A percentile compares a stretch with the other conserved stretches of the same genome.
These are phyloP conservation scores for Paedocypris micromegethes DNA, from an alignment of 2,797 vertebrate species.

Conservation along the genomic window DNA sequence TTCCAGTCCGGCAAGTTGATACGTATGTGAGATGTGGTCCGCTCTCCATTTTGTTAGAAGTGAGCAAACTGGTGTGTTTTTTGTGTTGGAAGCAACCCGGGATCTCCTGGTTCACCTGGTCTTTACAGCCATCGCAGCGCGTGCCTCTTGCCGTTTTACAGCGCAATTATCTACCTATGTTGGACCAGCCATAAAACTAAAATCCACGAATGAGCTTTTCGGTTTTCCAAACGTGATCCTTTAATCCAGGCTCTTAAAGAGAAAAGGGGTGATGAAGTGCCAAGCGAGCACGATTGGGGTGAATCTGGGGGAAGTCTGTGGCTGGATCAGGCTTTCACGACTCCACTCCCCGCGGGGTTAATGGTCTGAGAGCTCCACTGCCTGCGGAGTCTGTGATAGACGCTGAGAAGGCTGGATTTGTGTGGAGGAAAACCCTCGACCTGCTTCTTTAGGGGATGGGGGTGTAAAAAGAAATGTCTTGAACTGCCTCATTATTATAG, in stretches of 20 bases:
- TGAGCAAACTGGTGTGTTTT: too few relatives aligned
- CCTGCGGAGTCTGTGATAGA: background rate
- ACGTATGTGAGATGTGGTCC: too few relatives aligned
- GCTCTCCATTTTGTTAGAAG: too few relatives aligned
- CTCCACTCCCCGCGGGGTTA: slow-evolving; percentile 45
- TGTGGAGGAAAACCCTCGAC: background rate
- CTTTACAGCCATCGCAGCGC: background rate
- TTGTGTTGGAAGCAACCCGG: too few relatives aligned
- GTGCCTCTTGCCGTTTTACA: slow-evolving; percentile 32
- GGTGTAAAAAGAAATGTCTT: background rate
- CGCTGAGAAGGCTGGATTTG: too few relatives aligned
- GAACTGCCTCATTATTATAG: background rate
- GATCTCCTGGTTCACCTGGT: background rate
- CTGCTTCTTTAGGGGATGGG: background rate
- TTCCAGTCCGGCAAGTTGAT: too few relatives aligned
- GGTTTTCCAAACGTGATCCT: slow-evolving; percentile 42
- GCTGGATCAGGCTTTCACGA: background rate
- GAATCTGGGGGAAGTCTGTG: slow-evolving; percentile 3
- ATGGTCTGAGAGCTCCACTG: slow-evolving; percentile 41
- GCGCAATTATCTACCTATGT: slow-evolving; percentile 40
- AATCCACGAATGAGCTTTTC: slow-evolving; percentile 46
- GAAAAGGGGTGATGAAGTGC: slow-evolving; percentile 18
- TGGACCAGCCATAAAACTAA: slow-evolving; percentile 39
- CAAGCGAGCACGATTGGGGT: slow-evolving; percentile 5
- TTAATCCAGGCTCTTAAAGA: slow-evolving; percentile 25